Percentiles rank a stretch among this genome's conserved stretches.
Conservation (phyloP, 2,113 vertebrate genomes). For the Rhabdornis inornatus region DNA sequence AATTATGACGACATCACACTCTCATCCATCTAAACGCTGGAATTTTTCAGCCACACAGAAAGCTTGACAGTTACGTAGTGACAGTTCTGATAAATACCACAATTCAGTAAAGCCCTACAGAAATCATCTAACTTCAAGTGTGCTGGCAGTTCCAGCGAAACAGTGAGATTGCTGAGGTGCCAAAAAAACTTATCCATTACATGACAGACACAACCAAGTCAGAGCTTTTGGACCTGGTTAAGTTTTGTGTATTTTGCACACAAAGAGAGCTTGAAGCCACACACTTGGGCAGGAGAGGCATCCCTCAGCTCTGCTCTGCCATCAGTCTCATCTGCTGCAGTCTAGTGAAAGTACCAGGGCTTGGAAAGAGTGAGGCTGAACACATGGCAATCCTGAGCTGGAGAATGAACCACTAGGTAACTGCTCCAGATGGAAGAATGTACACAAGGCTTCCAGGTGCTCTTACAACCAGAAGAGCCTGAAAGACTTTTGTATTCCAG, state of each 20-base stretch:
- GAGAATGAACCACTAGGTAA: neutral
- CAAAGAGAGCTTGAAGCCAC: neutral
- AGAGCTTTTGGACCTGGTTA: neutral
- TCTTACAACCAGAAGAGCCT: neutral
- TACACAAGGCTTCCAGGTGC: neutral
- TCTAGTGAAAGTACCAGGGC: neutral
- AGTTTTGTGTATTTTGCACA: neutral
- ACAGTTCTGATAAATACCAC: constrained; percentile 4
- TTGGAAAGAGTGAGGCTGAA: neutral
- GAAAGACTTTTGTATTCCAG: neutral
- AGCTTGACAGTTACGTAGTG: neutral
- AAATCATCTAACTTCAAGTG: neutral
- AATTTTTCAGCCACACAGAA: neutral
- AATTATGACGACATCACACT: neutral
- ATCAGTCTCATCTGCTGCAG: neutral
- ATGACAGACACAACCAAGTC: neutral
- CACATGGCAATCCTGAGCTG: neutral
- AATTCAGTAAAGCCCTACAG: neutral
- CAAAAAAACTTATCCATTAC: neutral
- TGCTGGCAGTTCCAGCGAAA: neutral
- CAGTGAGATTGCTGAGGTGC: neutral
- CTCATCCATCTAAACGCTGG: neutral
- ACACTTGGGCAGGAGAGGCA: neutral
- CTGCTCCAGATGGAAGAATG: neutral
- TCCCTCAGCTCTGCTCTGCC: neutral